phyloP scores from a whole-genome alignment of 2,797 vertebrate genomes.

The Cossypha polioptera region DNA sequence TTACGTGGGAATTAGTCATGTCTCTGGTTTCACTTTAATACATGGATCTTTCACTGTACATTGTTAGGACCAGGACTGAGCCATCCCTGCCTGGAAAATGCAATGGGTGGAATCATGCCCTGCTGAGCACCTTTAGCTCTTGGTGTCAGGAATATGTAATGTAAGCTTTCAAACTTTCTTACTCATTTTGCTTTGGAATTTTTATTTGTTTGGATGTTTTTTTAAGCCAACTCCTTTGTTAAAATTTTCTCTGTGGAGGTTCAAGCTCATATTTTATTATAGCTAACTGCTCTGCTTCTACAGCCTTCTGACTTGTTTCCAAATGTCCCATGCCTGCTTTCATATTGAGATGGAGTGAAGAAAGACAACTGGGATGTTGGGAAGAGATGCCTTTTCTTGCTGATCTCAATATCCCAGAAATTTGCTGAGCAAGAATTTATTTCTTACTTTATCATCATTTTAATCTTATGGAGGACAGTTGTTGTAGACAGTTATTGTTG shows the following conservation, averaged over 20 bases:
- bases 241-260: background rate
- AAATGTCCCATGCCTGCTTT: background rate
- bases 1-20: background rate
- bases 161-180: background rate
- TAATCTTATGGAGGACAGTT: background rate
- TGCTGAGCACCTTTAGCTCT: background rate
- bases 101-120: background rate
- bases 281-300: background rate
- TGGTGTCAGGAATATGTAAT: background rate
- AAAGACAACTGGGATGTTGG: background rate
- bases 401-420: background rate
- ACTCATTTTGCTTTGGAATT: fast-evolving
- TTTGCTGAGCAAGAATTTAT: background rate
- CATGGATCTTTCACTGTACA: background rate
- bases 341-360: background rate
- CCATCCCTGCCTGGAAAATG: background rate
- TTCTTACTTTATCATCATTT: background rate
- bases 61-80: background rate
- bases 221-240: background rate
- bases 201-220: background rate
- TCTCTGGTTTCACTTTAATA: background rate
- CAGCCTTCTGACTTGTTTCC: background rate
- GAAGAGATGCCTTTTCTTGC: background rate
- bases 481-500: too few relatives aligned
- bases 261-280: background rate